phyloP scores from a whole-genome alignment of 2,888 invertebrate genomes.

The Suillia variegata region DNA sequence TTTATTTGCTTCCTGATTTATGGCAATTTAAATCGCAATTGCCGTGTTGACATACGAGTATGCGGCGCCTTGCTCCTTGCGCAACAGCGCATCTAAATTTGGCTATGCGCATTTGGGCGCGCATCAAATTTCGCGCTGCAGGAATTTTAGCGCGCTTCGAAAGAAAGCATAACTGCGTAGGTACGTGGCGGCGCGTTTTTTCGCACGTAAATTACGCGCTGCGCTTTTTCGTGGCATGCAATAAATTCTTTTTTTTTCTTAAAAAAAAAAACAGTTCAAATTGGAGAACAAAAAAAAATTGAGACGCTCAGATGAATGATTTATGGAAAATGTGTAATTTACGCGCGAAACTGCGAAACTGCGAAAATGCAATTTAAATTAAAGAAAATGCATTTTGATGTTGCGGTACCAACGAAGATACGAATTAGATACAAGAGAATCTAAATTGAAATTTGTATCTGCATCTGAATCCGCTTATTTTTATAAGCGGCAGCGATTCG shows the following conservation, averaged over 20 bases:
- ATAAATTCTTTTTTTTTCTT: background rate
- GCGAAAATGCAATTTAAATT: too few species aligned
- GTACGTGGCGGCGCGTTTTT: background rate
- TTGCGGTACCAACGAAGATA: too few species aligned
- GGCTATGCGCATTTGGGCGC: background rate
- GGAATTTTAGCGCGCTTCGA: background rate
- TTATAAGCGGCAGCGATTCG: too few species aligned
- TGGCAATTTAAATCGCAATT: conserved; percentile 23
- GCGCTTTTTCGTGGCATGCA: background rate
- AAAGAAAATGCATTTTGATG: too few species aligned
- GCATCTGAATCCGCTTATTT: too few species aligned
- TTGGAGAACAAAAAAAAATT: too few species aligned
- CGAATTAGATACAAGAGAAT: too few species aligned
- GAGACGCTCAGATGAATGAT: background rate
- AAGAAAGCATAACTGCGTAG: background rate
- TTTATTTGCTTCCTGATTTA: conserved; percentile 16
- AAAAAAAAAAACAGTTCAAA: background rate
- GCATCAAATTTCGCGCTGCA: background rate
- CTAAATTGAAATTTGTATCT: too few species aligned
- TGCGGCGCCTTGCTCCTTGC: conserved; percentile 10
- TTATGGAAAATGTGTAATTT: conserved; percentile 1
- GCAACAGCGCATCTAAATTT: background rate
- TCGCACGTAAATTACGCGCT: background rate
- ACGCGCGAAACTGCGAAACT: too few species aligned
- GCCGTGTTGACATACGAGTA: conserved; percentile 14